These are phyloP conservation scores for Drosophila ezoana DNA, from an alignment of 2,888 invertebrate genomes.

Conservation along the genomic window DNA sequence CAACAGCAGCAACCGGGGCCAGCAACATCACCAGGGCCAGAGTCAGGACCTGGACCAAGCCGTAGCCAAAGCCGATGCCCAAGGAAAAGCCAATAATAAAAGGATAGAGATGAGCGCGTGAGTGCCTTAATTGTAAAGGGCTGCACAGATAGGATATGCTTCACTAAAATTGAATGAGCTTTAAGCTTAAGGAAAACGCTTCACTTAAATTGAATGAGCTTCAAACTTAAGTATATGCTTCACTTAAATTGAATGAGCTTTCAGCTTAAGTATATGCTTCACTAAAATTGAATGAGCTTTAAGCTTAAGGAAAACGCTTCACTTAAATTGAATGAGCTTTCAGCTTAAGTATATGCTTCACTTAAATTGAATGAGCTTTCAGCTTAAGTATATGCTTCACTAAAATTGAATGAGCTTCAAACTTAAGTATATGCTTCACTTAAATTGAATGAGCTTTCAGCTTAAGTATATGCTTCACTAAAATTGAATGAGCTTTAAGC, in stretches of 20 bases:
- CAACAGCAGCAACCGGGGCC: conserved; percentile 19
- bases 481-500: neutral
- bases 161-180: neutral
- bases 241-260: no score
- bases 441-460: no score
- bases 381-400: no score
- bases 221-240: neutral
- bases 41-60: neutral
- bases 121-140: neutral
- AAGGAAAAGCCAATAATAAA: conserved; percentile 34
- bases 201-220: no score
- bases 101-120: conserved; percentile 44
- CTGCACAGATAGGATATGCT: neutral
- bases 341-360: no score
- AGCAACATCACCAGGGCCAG: neutral
- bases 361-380: no score
- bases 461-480: no score
- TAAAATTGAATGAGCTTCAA: neutral
- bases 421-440: no score
- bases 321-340: no score
- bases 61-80: conserved; percentile 5
- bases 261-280: no score
- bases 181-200: neutral
- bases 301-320: neutral
- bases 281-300: neutral